phyloP scores from a whole-genome alignment of 2,888 invertebrate species.

The Fragum fragum region DNA sequence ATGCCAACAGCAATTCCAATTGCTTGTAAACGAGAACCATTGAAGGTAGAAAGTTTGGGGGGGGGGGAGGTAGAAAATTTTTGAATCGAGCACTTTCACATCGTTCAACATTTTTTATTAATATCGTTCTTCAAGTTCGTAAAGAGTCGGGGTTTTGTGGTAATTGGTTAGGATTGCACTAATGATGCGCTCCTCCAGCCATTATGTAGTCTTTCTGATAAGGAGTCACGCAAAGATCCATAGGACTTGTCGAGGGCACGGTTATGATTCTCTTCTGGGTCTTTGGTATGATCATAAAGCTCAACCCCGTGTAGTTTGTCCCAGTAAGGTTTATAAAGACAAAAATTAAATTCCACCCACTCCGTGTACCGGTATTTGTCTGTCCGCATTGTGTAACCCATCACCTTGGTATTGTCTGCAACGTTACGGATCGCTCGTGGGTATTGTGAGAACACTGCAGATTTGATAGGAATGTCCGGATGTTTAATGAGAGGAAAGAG shows the following conservation, averaged over 20 bases:
- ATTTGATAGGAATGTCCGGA: constrained; percentile 46
- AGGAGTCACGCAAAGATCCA: neutral
- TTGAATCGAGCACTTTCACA: too few relatives aligned
- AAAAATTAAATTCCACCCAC: constrained; percentile 56
- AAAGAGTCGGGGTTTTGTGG: too few relatives aligned
- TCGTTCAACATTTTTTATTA: too few relatives aligned
- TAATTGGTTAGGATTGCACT: neutral
- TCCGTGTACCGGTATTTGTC: constrained; percentile 70
- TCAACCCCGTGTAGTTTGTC: constrained; percentile 89
- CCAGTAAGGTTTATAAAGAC: constrained; percentile 60
- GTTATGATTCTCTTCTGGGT: constrained; percentile 92
- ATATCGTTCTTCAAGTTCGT: too few relatives aligned
- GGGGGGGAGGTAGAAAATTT: too few relatives aligned
- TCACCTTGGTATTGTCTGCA: constrained; percentile 27
- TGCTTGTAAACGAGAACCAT: too few relatives aligned
- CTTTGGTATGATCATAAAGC: constrained; percentile 92
- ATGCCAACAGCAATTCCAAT: too few relatives aligned
- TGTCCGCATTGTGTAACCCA: constrained; percentile 76
- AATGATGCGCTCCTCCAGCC: constrained; percentile 42
- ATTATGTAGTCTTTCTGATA: constrained; percentile 42
- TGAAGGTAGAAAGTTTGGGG: too few relatives aligned
- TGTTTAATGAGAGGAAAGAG: constrained; percentile 67
- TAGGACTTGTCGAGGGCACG: constrained; percentile 88
- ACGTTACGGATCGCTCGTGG: constrained; percentile 46
- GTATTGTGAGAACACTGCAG: constrained; percentile 69